Evolutionary conservation across 2,113 vertebrate species (phyloP), one percentile per base, ranked within the genome.

Genomic region (Heloderma charlesbogerti): DNA sequence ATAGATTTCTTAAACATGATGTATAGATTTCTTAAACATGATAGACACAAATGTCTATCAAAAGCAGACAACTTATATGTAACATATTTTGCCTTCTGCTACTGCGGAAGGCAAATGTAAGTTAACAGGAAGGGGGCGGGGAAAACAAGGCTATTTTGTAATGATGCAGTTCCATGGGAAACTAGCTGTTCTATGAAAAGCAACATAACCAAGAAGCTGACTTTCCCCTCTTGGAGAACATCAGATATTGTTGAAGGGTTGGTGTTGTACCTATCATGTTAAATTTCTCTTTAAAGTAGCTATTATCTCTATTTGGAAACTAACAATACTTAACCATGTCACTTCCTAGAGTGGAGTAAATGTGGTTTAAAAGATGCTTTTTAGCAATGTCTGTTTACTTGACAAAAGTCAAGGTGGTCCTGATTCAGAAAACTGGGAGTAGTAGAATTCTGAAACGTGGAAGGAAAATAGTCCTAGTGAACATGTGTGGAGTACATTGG

Each of bases 191-290:
- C 89, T 40, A n/a, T 90, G 77, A 90, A 91, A 82, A 72, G 74
- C 6, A 40, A 84, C 27, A 29, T 75, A 40, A 86, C 60, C n/a
- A 66, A 51, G 66, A 71, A 20, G 1, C 16, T 90, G 60, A 25
- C 22, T 16, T 67, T 51, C 89, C 54, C 45, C 79, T 91, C 86
- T 93, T 60, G 84, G 54, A 81, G 93, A 92, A 93, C 60, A 40
- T 63, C 81, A 34, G 72, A 80, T 84, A 31, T 57, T 90, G 34
- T 45, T n/a, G 72, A 90, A 91, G 87, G 78, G 89, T 43, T 91
- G 84, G 2, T 3, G 91, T 27, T 84, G 20, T 78, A 74, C 18
- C 22, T 22, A 7, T 63, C 37, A 48, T 78, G 31, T 34, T 85
- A 2, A 0, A 88, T 91, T 81, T 48, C 84, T 81, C 88, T 88